Conservation (phyloP, 2,888 invertebrate species). For the Xanthia togata region DNA sequence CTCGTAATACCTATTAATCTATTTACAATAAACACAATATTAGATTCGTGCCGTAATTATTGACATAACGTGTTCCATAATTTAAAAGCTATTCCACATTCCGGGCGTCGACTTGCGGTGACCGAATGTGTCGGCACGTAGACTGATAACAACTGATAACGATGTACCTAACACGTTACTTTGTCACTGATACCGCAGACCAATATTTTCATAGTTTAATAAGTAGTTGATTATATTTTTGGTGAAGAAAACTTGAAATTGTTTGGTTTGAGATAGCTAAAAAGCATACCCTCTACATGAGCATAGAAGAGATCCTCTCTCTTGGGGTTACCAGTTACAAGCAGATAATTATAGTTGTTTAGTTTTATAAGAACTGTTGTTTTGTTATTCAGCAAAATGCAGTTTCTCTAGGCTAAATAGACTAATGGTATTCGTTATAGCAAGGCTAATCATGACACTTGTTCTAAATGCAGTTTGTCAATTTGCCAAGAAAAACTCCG, state of each 20-base stretch:
- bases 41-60: constrained; percentile 32
- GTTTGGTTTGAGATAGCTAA: not conserved
- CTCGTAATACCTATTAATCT: not conserved
- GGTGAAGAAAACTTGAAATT: not conserved
- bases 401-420: not conserved
- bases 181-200: constrained; percentile 49
- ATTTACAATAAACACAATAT: not conserved
- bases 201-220: constrained; percentile 39
- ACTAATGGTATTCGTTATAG: constrained; percentile 9
- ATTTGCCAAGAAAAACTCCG: constrained; percentile 18
- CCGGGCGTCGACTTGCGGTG: constrained; percentile 50
- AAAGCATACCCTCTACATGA: too few species aligned
- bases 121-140: constrained; percentile 48
- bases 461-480: constrained; percentile 26
- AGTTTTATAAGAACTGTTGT: not conserved
- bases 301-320: not conserved
- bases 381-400: not conserved
- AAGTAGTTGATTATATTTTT: constrained; percentile 19
- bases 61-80: constrained; percentile 44
- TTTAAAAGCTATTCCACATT: constrained; percentile 58
- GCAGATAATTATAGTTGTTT: not conserved
- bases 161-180: constrained; percentile 33
- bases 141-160: constrained; percentile 62
- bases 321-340: not conserved
- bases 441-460: not conserved